Conservation (phyloP, 1,140 invertebrate genomes). For the Dendrolimus kikuchii region DNA sequence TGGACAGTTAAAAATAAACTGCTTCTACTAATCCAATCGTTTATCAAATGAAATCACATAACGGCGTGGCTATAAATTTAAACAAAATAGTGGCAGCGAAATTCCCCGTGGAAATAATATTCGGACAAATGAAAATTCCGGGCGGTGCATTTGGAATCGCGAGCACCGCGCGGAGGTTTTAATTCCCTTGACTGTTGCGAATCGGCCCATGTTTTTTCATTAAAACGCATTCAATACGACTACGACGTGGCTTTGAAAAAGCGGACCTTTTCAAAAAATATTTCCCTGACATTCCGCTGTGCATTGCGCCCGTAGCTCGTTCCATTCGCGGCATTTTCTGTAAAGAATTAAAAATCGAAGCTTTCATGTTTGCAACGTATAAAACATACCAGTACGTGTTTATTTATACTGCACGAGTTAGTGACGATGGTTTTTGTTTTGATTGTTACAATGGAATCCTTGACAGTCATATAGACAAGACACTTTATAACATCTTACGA, state of each 20-base stretch:
- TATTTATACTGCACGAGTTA: too few relatives aligned
- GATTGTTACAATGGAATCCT: too few relatives aligned
- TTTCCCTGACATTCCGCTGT: conserved; percentile 58
- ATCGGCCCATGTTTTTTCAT: conserved; percentile 72
- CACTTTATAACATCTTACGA: too few relatives aligned
- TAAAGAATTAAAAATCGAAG: conserved; percentile 49
- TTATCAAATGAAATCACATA: conserved; percentile 26
- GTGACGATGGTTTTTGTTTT: too few relatives aligned
- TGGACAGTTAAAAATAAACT: neutral
- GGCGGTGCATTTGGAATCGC: conserved; percentile 58
- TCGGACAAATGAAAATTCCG: conserved; percentile 61
- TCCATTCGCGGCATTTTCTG: conserved; percentile 47
- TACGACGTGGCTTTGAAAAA: conserved; percentile 67
- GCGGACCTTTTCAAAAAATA: conserved; percentile 66
- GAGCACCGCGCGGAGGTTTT: conserved; percentile 52
- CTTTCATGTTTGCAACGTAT: conserved; percentile 24
- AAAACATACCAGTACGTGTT: conserved; percentile 2
- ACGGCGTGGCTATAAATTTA: conserved; percentile 35
- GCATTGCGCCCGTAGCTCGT: conserved; percentile 29
- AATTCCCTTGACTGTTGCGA: conserved; percentile 69
- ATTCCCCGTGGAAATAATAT: conserved; percentile 56
- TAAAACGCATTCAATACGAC: conserved; percentile 70
- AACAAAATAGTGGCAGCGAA: conserved; percentile 33
- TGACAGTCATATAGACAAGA: too few relatives aligned
- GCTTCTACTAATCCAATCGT: conserved; percentile 31